A percentile compares a stretch with the other conserved stretches of the same genome.
phyloP scores from a whole-genome alignment of 2,113 vertebrate species.

The Eolophus roseicapilla region DNA sequence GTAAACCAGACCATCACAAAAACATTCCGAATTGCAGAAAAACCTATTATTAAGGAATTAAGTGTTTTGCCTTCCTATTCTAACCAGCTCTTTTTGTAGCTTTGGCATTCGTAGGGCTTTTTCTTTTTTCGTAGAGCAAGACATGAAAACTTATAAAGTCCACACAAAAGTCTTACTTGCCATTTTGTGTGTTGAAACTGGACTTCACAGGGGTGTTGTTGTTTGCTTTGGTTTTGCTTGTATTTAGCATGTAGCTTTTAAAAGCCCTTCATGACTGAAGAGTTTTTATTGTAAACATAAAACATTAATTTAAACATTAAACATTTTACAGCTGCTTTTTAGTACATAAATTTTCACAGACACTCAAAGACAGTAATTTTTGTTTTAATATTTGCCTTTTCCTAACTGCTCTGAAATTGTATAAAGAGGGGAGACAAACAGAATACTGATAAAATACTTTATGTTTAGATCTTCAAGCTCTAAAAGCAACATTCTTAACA shows the following conservation, averaged over 20 bases:
- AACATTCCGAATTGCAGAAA: slow-evolving; percentile 20
- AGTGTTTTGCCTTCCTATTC: background rate
- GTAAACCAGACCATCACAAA: slow-evolving; percentile 29
- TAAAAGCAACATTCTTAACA: background rate
- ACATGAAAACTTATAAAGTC: background rate
- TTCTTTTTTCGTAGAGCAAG: background rate
- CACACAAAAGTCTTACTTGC: background rate
- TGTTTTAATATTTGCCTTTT: slow-evolving; percentile 59
- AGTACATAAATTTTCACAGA: slow-evolving; percentile 77
- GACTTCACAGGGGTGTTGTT: background rate
- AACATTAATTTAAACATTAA: slow-evolving; percentile 81
- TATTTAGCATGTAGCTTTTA: slow-evolving; percentile 70
- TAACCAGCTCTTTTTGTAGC: background rate
- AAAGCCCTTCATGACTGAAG: slow-evolving; percentile 73
- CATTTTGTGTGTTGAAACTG: background rate
- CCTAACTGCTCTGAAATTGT: background rate
- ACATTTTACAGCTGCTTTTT: slow-evolving; percentile 77
- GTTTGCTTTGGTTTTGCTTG: slow-evolving; percentile 57
- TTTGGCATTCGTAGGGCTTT: background rate
- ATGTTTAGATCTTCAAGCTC: background rate
- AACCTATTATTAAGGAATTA: slow-evolving; percentile 14
- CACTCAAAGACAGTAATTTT: slow-evolving; percentile 47
- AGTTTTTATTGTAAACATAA: slow-evolving; percentile 80
- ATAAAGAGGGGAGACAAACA: background rate
- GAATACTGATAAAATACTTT: background rate